Evolutionary conservation across 2,113 vertebrate species (phyloP).

Genomic region (Chamaetylas fuelleborni): DNA sequence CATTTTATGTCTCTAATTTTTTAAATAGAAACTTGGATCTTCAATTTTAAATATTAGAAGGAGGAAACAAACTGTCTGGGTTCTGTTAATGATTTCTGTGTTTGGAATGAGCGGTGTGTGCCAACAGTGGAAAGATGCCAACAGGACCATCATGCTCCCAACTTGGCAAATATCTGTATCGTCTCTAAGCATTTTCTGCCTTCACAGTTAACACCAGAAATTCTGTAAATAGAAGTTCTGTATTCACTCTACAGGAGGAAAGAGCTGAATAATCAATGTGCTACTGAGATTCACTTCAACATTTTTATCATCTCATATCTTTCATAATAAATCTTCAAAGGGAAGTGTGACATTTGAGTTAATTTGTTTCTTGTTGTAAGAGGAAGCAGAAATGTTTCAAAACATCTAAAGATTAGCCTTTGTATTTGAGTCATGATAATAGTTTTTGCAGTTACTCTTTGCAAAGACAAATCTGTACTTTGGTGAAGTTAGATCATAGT

Average conservation of each 20-base stretch:
- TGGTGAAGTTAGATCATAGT: not conserved
- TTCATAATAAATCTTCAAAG: not conserved
- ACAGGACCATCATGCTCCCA: conserved; percentile 5
- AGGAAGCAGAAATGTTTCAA: not conserved
- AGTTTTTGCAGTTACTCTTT: not conserved
- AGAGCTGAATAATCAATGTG: not conserved
- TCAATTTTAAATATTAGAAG: conserved; percentile 50
- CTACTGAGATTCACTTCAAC: not conserved
- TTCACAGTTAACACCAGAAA: not conserved
- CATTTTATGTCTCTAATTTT: not conserved
- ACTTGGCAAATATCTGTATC: conserved; percentile 16
- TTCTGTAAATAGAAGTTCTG: not conserved
- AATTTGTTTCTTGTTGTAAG: not conserved
- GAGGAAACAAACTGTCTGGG: conserved; percentile 52
- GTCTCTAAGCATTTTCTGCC: not conserved
- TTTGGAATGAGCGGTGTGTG: conserved; percentile 21
- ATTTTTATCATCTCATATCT: not conserved
- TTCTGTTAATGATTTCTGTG: conserved; percentile 54
- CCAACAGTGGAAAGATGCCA: conserved; percentile 40
- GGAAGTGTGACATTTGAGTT: not conserved
- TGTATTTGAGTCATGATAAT: not conserved
- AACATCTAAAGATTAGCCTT: not conserved
- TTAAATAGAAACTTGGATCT: conserved; percentile 53
- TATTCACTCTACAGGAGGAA: not conserved
- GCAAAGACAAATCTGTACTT: not conserved